These are phyloP conservation scores for Hassar affinis DNA, from an alignment of 2,113 vertebrate species.

Conservation along the genomic window DNA sequence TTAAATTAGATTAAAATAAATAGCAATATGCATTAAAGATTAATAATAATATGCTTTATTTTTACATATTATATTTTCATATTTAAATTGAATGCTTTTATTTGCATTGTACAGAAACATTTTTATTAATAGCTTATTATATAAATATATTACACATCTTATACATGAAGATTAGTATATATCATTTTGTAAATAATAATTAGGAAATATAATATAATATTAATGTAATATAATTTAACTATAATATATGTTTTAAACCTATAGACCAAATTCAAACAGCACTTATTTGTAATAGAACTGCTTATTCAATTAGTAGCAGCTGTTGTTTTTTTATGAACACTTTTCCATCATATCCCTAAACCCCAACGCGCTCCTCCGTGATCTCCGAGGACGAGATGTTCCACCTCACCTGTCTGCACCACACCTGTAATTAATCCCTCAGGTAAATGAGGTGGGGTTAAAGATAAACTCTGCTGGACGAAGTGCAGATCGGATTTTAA, in stretches of 20 bases:
- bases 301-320: neutral
- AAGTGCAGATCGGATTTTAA: neutral
- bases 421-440: conserved; percentile 4
- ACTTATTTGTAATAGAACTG: too few species aligned
- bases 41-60: neutral
- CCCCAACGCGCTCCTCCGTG: neutral
- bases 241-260: too few species aligned
- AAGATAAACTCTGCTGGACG: neutral
- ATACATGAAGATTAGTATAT: too few species aligned
- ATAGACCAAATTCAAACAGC: too few species aligned
- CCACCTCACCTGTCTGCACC: neutral
- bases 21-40: too few species aligned
- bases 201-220: too few species aligned
- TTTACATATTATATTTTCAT: neutral
- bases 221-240: too few species aligned
- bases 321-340: neutral
- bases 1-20: too few species aligned
- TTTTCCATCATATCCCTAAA: neutral
- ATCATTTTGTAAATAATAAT: too few species aligned
- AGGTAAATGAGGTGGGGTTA: neutral
- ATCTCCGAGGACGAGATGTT: neutral
- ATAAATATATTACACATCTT: neutral
- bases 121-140: too few species aligned
- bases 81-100: too few species aligned
- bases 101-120: too few species aligned